Evolutionary conservation across 2,888 invertebrate species (phyloP), one percentile per base, ranked within the genome.

Genomic region (Aporophyla nigra): DNA sequence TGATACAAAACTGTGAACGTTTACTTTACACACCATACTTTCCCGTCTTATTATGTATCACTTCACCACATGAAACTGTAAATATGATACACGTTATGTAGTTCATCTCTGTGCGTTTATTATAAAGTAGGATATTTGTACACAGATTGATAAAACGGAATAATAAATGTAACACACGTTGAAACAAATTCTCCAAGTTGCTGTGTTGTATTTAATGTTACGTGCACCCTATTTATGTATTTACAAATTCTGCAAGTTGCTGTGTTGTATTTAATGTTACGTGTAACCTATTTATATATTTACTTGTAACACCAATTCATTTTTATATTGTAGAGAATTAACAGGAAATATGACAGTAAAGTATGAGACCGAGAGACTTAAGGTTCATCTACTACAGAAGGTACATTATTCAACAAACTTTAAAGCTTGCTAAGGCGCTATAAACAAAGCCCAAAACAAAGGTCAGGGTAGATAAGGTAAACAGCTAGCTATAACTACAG

Each of bases 401-500:
- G 6, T 53, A 27, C 10, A 12, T 33, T 58, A 56, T 46, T 6
- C 12, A 5, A 33, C 12, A 24, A 70, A 80, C 4, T 27, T 49
- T 46, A 9, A 56, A 77, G 21, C 16, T 46, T 33, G 21, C 33
- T 33, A 5, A 24, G 16, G 21, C 53, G 2, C 10, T 24, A 12
- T 40, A 24, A 40, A 56, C 16, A 49, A 33, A 40, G 19, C 14
- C 56, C n/a, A 46, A 65, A 63, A 83, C 62, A 49, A 63, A 54
- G 24, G 14, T 7, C 14, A 54, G 5, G 59, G 53, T 59, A 65
- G 59, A 66, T 56, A n/a, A 33, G 19, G 43, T 21, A 59, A 58
- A 67, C 53, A 71, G 14, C 24, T 24, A 59, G 40, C 49, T 54
- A 68, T 46, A 67, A 33, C 43, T 33, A 56, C 61, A 53, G 61